Conservation (phyloP, 2,888 invertebrate species). For the Platynereis dumerilii region DNA sequence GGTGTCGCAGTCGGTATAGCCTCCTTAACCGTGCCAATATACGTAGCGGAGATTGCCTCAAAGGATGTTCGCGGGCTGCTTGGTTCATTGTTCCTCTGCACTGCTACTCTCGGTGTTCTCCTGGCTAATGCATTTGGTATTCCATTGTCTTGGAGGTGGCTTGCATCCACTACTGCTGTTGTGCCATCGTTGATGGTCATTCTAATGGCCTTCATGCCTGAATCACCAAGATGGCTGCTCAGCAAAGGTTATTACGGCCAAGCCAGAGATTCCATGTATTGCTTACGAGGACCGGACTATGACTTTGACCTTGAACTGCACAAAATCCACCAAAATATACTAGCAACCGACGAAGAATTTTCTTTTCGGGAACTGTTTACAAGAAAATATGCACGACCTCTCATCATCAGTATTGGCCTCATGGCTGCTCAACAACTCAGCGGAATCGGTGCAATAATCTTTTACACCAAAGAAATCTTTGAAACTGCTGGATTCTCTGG, state of each 20-base stretch:
- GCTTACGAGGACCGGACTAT: not conserved
- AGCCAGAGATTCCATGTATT: not conserved
- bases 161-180: slow-evolving; percentile 1
- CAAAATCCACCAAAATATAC: not conserved
- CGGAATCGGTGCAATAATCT: slow-evolving; percentile 15
- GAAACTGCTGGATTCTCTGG: slow-evolving; percentile 9
- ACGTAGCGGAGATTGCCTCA: slow-evolving; percentile 14
- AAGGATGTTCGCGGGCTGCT: slow-evolving; percentile 8
- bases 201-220: slow-evolving; percentile 15
- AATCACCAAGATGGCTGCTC: slow-evolving; percentile 18
- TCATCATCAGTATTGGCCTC: slow-evolving; percentile 12
- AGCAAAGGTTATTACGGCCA: not conserved
- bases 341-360: not conserved
- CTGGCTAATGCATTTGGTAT: slow-evolving; percentile 14
- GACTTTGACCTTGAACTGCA: not conserved
- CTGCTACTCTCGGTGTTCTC: slow-evolving; percentile 8
- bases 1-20: slow-evolving; percentile 7
- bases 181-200: slow-evolving; percentile 3
- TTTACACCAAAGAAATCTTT: slow-evolving; percentile 19
- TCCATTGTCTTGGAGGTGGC: slow-evolving; percentile 12
- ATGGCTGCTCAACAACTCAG: slow-evolving; percentile 19
- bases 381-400: not conserved
- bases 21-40: slow-evolving; percentile 8
- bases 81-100: not conserved
- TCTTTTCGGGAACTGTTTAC: not conserved